Percentiles rank a stretch among this genome's conserved stretches.
Evolutionary conservation across 1,140 invertebrate genomes (phyloP).

Genomic region (Zaprionus kolodkinae): DNA sequence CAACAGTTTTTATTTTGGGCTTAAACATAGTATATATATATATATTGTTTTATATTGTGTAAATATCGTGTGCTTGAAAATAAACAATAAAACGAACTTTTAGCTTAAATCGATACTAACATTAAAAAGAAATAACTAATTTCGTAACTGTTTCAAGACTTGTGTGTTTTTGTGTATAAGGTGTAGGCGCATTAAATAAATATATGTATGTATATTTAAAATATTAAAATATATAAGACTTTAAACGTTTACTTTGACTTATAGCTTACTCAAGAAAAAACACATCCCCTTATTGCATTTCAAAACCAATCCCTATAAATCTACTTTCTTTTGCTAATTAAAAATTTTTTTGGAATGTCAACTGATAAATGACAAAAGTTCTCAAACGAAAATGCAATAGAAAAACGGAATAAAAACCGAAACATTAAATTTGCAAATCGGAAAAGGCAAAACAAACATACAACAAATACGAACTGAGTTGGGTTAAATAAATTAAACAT

Average conservation of each 20-base stretch:
- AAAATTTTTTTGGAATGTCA: slow-evolving; percentile 67
- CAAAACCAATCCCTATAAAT: slow-evolving; percentile 16
- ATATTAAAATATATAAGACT: slow-evolving; percentile 31
- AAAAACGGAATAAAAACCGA: slow-evolving; percentile 22
- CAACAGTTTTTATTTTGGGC: slow-evolving; percentile 59
- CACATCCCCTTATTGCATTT: slow-evolving; percentile 16
- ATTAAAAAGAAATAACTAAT: slow-evolving; percentile 51
- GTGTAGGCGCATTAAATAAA: slow-evolving; percentile 44
- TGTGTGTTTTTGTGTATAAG: slow-evolving; percentile 23
- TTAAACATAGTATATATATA: slow-evolving; percentile 57
- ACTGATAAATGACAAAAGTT: slow-evolving; percentile 63
- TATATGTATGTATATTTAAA: slow-evolving; percentile 35
- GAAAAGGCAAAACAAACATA: background rate
- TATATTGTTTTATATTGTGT: slow-evolving; percentile 40
- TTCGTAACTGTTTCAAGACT: slow-evolving; percentile 57
- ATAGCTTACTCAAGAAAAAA: slow-evolving; percentile 1
- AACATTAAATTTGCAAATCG: background rate
- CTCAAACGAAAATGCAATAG: slow-evolving; percentile 1
- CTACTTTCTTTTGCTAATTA: background rate
- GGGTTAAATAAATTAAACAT: background rate
- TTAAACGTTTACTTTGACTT: slow-evolving; percentile 9
- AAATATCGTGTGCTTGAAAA: slow-evolving; percentile 62
- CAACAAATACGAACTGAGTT: background rate
- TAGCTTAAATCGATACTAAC: slow-evolving; percentile 59
- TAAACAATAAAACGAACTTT: slow-evolving; percentile 30